Percentiles rank a stretch among this genome's conserved stretches.
phyloP scores from a whole-genome alignment of 1,140 invertebrate genomes.

The Paraescarpia echinospica region DNA sequence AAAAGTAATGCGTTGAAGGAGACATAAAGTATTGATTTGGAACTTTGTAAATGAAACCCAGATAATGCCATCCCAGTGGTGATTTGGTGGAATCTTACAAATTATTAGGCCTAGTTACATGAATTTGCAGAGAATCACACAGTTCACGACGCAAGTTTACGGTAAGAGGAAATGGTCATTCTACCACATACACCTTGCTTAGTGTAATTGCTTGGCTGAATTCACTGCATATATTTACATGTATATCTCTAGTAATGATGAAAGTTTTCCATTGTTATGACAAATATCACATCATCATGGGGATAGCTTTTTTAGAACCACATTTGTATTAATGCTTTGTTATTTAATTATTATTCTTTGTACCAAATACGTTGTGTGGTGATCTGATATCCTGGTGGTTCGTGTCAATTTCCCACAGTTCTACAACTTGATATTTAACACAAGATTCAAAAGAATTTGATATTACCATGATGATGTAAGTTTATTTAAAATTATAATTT shows the following conservation, averaged over 20 bases:
- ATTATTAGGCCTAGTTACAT: background rate
- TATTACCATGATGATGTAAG: no score
- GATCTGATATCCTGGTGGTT: no score
- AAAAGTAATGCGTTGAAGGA: background rate
- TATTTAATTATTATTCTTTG: no score
- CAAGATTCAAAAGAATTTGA: no score
- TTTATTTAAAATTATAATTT: no score
- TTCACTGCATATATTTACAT: background rate
- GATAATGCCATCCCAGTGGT: background rate
- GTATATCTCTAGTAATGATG: background rate
- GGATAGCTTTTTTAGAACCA: no score
- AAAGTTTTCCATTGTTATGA: no score
- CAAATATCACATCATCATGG: no score
- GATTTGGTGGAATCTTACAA: background rate
- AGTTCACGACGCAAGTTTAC: background rate
- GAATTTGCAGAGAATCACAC: background rate
- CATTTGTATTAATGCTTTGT: no score
- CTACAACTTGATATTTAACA: no score
- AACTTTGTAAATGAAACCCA: background rate
- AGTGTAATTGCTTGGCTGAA: background rate
- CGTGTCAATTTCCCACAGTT: no score
- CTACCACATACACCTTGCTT: background rate
- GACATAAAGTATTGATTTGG: background rate
- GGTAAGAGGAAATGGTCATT: background rate
- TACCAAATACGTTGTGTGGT: no score